Percentiles rank a stretch among this genome's conserved stretches.
Conservation (phyloP, 1,140 invertebrate species). For the Capitella teleta region DNA sequence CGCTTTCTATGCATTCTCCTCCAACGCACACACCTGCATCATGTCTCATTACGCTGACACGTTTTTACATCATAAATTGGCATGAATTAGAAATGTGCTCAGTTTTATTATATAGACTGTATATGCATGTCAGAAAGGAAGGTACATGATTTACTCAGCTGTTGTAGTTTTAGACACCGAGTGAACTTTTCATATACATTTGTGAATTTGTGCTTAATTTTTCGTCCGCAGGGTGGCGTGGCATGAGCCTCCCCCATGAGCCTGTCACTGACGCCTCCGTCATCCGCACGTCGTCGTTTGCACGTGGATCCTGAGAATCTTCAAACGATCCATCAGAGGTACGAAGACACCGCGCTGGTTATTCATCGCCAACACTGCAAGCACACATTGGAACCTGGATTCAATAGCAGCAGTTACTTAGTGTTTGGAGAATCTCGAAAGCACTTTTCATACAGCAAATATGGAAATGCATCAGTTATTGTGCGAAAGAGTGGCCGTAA, state of each 20-base stretch:
- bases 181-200: not conserved
- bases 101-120: no score
- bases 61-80: no score
- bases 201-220: not conserved
- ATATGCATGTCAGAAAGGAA: no score
- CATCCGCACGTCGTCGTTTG: no score
- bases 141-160: no score
- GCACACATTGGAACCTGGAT: no score
- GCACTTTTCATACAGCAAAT: not conserved
- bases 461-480: not conserved
- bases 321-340: conserved; percentile 32
- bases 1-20: no score
- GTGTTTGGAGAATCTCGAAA: not conserved
- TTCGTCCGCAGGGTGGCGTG: not conserved
- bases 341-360: conserved; percentile 38
- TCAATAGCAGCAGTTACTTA: no score
- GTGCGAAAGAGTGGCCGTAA: conserved; percentile 21
- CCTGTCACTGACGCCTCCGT: not conserved
- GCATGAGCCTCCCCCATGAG: conserved; percentile 1
- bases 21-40: no score
- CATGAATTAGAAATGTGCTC: no score
- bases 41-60: no score
- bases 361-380: conserved; percentile 32
- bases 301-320: conserved; percentile 14
- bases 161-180: not conserved